A percentile compares a stretch with the other conserved stretches of the same genome.
phyloP scores from a whole-genome alignment of 2,113 vertebrate species.

The Nannobrachium achirus region DNA sequence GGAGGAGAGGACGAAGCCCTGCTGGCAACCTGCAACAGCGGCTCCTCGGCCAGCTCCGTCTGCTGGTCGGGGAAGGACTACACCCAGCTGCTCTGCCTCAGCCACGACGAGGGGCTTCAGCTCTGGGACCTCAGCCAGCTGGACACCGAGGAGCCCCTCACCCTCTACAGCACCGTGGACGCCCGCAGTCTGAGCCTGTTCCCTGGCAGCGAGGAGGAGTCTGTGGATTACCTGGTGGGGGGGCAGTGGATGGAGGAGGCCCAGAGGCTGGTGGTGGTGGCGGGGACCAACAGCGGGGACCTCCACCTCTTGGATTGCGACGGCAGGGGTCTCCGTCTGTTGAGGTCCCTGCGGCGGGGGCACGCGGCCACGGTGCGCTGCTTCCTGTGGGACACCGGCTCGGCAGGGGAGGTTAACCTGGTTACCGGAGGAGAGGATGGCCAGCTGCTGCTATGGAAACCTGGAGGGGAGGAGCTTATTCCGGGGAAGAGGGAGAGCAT shows the following conservation, averaged over 20 bases:
- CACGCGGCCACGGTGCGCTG: conserved; percentile 86
- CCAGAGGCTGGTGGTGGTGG: conserved; percentile 83
- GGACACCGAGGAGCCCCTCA: conserved; percentile 85
- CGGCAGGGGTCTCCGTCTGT: conserved; percentile 63
- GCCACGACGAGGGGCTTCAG: conserved; percentile 89
- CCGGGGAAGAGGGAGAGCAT: conserved; percentile 73
- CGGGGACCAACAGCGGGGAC: conserved; percentile 80
- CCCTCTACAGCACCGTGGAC: conserved; percentile 78
- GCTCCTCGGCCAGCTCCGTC: conserved; percentile 84
- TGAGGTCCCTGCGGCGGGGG: conserved; percentile 79
- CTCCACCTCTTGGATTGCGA: conserved; percentile 85
- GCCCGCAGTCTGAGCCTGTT: conserved; percentile 68
- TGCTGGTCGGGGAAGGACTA: conserved; percentile 85
- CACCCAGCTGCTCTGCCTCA: conserved; percentile 86
- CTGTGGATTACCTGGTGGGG: conserved; percentile 88
- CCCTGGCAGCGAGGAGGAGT: conserved; percentile 24
- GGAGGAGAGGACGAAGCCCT: conserved; percentile 90
- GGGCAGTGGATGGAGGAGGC: conserved; percentile 85
- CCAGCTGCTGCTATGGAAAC: conserved; percentile 91
- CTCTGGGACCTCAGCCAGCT: conserved; percentile 90
- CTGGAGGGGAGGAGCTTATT: conserved; percentile 75
- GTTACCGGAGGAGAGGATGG: conserved; percentile 93
- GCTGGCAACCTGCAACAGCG: conserved; percentile 87
- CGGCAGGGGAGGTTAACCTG: conserved; percentile 68
- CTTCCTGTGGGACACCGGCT: conserved; percentile 83